Conservation (phyloP, 2,797 vertebrate genomes). For the Smutsia gigantea region DNA sequence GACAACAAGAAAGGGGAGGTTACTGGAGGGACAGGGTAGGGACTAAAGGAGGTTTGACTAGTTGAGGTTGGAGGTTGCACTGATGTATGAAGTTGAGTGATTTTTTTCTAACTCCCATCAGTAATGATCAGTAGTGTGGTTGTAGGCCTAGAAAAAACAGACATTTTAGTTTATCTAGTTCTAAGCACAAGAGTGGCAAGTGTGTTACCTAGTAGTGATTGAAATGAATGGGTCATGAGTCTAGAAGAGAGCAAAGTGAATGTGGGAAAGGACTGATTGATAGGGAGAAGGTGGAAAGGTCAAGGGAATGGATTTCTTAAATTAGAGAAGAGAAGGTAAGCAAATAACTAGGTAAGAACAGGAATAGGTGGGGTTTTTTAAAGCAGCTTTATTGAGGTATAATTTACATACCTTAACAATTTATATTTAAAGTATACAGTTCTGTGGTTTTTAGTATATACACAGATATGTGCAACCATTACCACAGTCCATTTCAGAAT, state of each 20-base stretch:
- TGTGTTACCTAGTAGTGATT: not conserved
- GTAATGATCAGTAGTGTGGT: not conserved
- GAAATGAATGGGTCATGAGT: not conserved
- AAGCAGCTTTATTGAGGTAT: not conserved
- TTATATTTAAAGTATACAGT: not conserved
- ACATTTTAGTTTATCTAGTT: not conserved
- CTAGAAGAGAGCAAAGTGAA: not conserved
- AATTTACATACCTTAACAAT: not conserved
- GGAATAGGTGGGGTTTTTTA: not conserved
- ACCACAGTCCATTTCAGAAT: not conserved
- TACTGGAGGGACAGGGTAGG: not conserved
- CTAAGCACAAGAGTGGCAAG: not conserved
- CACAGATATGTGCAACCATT: not conserved
- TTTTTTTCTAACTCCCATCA: not conserved
- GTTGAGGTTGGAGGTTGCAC: not conserved
- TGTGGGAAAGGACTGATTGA: not conserved
- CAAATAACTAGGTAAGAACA: not conserved
- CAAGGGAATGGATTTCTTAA: not conserved
- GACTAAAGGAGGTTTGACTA: not conserved
- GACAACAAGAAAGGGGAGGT: not conserved
- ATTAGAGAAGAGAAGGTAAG: not conserved
- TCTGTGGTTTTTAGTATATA: not conserved
- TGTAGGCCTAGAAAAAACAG: not conserved
- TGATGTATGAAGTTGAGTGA: not conserved
- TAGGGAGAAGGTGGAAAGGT: not conserved